A percentile compares a stretch with the other conserved stretches of the same genome.
These are phyloP conservation scores for Eulemur rufifrons DNA, from an alignment of 2,113 vertebrate species.

Conservation along the genomic window DNA sequence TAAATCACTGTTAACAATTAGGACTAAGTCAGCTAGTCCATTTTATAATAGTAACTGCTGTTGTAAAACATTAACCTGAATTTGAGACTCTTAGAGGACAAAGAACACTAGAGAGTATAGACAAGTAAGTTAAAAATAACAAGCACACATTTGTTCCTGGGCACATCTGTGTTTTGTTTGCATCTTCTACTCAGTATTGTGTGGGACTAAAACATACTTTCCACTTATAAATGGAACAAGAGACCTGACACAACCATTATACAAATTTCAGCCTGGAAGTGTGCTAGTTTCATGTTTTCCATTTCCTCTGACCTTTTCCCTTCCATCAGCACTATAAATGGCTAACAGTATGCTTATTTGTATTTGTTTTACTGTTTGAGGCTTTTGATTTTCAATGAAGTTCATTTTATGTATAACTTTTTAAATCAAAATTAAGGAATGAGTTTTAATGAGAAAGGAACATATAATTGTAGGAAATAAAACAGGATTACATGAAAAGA, in stretches of 20 bases:
- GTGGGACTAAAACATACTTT: not conserved
- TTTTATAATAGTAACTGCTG: not conserved
- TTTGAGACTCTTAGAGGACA: not conserved
- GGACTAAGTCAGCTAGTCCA: not conserved
- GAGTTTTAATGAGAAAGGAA: not conserved
- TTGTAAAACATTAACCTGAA: not conserved
- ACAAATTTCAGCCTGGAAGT: not conserved
- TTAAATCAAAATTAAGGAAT: not conserved
- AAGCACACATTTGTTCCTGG: not conserved
- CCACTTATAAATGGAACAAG: not conserved
- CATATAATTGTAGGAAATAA: not conserved
- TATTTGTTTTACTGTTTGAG: not conserved
- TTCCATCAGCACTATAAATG: not conserved
- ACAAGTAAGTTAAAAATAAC: not conserved
- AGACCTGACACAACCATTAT: not conserved
- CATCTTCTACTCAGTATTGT: not conserved
- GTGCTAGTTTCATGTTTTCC: slow-evolving; percentile 44
- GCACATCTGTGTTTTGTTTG: not conserved
- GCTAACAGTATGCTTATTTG: slow-evolving; percentile 35
- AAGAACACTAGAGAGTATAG: not conserved
- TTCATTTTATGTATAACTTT: not conserved
- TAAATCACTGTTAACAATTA: not conserved
- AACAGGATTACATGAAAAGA: not conserved
- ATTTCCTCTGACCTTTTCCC: slow-evolving; percentile 48
- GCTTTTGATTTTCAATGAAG: slow-evolving; percentile 20